Conservation (phyloP, 2,113 vertebrate genomes). For the Eolophus roseicapilla region DNA sequence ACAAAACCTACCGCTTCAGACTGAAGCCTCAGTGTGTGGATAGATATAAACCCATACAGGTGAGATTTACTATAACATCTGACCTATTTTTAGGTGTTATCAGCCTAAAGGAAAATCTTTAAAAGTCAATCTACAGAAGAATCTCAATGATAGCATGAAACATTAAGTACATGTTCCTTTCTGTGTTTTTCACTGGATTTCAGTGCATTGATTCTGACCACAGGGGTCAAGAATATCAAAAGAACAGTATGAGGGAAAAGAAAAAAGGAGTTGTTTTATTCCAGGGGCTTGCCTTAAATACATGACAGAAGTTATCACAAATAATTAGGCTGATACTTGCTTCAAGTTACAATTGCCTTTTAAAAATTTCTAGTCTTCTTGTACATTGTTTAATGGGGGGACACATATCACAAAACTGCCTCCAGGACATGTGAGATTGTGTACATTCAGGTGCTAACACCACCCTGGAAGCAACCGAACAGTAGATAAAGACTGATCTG, state of each 20-base stretch:
- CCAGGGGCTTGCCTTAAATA: conserved; percentile 70
- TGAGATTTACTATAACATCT: neutral
- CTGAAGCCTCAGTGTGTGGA: neutral
- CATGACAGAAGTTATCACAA: conserved; percentile 75
- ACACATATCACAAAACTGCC: conserved; percentile 39
- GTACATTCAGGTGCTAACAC: conserved; percentile 32
- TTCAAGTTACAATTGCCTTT: conserved; percentile 72
- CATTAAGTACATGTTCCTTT: neutral
- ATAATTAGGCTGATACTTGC: conserved; percentile 79
- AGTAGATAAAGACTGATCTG: neutral
- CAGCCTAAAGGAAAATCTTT: neutral
- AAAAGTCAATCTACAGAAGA: neutral
- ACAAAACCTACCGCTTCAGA: neutral
- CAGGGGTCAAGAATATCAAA: conserved; percentile 19
- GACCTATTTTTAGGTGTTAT: neutral
- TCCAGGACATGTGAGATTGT: neutral
- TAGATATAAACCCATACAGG: neutral
- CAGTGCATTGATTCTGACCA: neutral
- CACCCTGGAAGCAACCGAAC: neutral
- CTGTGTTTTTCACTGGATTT: neutral
- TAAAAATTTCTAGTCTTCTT: conserved; percentile 57
- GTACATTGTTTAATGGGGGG: conserved; percentile 43
- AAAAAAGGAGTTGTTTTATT: conserved; percentile 24
- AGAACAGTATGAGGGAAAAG: neutral
- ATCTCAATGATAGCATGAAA: neutral